Conservation (phyloP, 2,113 vertebrate genomes). For the Corythoichthys haematopterus region DNA sequence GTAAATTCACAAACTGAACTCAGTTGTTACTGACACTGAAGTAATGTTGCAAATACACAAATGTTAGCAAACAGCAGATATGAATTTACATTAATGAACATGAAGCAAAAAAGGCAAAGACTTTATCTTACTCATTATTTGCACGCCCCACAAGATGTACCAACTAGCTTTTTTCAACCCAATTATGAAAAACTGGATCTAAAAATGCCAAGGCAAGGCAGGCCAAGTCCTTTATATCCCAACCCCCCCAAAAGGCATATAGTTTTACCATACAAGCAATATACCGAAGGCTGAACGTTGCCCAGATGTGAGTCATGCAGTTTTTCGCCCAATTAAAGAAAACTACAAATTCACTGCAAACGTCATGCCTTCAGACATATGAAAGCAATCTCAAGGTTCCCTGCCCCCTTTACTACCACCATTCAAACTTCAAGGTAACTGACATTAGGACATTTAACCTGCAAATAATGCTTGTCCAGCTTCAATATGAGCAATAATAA, state of each 20-base stretch:
- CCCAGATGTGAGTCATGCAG: background rate
- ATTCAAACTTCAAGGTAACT: background rate
- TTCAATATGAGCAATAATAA: constrained; percentile 2
- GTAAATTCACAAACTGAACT: background rate
- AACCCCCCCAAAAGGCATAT: background rate
- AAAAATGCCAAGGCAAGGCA: background rate
- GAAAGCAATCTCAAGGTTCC: constrained; percentile 40
- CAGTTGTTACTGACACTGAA: background rate
- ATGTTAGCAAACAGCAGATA: background rate
- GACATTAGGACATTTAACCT: constrained; percentile 33
- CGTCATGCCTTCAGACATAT: constrained; percentile 29
- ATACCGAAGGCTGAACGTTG: background rate
- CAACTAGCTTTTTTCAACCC: background rate
- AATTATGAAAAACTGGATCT: background rate
- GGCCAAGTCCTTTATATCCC: background rate
- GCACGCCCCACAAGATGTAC: background rate
- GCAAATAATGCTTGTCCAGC: background rate
- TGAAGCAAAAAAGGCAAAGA: background rate
- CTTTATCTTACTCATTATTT: background rate
- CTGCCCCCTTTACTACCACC: constrained; percentile 4
- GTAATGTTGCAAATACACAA: background rate
- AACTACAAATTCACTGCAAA: constrained; percentile 11
- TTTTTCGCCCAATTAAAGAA: constrained; percentile 9
- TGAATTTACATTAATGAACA: background rate
- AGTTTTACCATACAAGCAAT: constrained; percentile 5